These are phyloP conservation scores for Paguma larvata DNA, from an alignment of 2,797 vertebrate genomes.

Conservation along the genomic window DNA sequence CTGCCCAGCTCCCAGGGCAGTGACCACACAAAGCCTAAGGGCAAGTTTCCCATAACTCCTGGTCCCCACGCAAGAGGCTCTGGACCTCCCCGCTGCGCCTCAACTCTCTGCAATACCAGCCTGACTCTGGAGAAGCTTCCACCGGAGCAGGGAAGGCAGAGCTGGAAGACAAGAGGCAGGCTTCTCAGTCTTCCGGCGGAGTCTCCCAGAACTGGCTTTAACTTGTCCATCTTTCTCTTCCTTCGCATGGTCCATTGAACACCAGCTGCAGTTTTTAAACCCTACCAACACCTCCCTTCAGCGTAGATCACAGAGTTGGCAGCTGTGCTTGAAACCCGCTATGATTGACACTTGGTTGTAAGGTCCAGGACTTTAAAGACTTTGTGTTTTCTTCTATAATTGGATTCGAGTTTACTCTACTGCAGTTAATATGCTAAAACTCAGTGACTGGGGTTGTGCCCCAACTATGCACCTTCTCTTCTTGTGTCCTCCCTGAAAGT, in stretches of 20 bases:
- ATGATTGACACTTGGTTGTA: not conserved
- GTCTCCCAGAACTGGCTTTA: accelerated
- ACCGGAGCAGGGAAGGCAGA: not conserved
- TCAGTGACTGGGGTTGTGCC: not conserved
- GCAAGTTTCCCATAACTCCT: not conserved
- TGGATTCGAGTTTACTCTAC: not conserved
- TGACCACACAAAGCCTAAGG: not conserved
- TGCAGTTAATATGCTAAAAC: not conserved
- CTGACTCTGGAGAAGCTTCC: not conserved
- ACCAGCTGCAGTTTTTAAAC: not conserved
- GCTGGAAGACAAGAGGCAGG: not conserved
- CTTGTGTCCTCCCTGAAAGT: not conserved
- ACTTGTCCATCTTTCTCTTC: not conserved
- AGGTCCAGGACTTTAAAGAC: not conserved
- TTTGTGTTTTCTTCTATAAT: not conserved
- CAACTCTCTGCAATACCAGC: not conserved
- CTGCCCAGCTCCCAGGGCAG: not conserved
- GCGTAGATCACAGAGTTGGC: accelerated
- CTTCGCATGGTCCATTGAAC: not conserved
- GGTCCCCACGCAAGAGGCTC: not conserved
- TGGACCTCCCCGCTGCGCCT: not conserved
- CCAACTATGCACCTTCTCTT: not conserved
- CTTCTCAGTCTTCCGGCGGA: not conserved
- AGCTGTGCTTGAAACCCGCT: not conserved
- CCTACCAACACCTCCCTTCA: not conserved